phyloP scores from a whole-genome alignment of 2,113 vertebrate species.

The Desmodus rotundus region DNA sequence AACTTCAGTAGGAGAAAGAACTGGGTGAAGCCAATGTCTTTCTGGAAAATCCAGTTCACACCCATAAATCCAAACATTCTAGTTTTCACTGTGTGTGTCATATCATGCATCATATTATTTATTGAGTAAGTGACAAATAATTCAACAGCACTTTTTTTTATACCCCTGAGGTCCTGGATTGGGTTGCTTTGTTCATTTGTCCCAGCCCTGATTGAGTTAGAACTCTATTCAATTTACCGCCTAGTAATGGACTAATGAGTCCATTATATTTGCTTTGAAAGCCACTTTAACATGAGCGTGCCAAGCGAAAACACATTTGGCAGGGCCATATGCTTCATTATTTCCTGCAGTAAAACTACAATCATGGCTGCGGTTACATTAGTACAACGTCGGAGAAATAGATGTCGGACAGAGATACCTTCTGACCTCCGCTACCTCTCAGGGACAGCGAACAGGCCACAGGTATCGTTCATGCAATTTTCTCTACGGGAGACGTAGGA shows the following conservation, averaged over 20 bases:
- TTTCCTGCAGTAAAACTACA: conserved; percentile 31
- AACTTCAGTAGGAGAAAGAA: background rate
- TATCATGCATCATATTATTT: background rate
- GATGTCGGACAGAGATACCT: background rate
- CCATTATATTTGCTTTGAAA: conserved; percentile 47
- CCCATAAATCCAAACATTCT: background rate
- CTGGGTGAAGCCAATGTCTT: background rate
- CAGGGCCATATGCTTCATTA: background rate
- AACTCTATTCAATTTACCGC: background rate
- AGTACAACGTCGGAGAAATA: background rate
- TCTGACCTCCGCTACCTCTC: background rate
- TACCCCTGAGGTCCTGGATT: background rate
- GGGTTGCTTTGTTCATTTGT: background rate
- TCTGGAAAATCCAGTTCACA: background rate
- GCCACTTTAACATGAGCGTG: background rate
- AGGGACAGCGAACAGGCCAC: background rate
- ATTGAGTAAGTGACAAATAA: background rate
- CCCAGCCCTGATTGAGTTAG: background rate
- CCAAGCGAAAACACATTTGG: conserved; percentile 33
- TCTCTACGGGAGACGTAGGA: background rate
- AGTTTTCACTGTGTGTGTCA: background rate
- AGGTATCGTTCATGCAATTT: background rate
- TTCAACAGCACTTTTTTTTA: background rate
- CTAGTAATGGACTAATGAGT: conserved; percentile 5
- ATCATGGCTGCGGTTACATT: background rate